These are phyloP conservation scores for Rhinichthys osculus DNA, from an alignment of 2,797 vertebrate genomes.

Conservation along the genomic window DNA sequence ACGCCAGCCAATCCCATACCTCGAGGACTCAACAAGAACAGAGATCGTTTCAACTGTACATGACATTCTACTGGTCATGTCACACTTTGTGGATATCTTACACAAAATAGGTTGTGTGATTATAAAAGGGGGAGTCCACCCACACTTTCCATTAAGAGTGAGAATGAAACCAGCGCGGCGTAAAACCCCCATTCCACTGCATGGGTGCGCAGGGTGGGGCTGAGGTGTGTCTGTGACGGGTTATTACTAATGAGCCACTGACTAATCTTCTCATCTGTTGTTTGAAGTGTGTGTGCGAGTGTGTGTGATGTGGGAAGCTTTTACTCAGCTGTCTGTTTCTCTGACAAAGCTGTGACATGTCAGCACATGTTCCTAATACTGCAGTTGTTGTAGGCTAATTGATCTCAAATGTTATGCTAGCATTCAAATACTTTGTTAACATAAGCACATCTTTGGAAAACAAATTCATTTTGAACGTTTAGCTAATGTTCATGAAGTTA, in stretches of 20 bases:
- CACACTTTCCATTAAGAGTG: conserved; percentile 12
- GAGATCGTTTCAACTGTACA: background rate
- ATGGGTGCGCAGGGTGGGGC: conserved; percentile 30
- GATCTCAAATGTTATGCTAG: background rate
- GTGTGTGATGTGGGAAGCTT: background rate
- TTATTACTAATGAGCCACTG: conserved; percentile 35
- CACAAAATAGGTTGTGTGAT: background rate
- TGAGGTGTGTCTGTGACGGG: conserved; percentile 33
- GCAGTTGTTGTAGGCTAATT: background rate
- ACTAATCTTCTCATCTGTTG: background rate
- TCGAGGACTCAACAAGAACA: conserved; percentile 7
- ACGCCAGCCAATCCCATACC: background rate
- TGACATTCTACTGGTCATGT: background rate
- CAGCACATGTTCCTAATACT: background rate
- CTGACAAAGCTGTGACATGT: background rate
- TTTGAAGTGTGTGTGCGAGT: background rate
- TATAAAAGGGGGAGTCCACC: background rate
- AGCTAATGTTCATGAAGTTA: background rate
- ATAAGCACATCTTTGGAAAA: background rate
- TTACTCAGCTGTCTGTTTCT: conserved; percentile 33
- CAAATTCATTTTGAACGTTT: background rate
- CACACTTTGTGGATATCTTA: background rate
- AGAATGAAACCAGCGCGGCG: conserved; percentile 22
- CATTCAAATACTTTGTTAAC: background rate
- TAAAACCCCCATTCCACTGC: conserved; percentile 23